Base-by-base conservation (phyloP, 2,113 vertebrate species). In the Rhagologus leucostigma region DNA sequence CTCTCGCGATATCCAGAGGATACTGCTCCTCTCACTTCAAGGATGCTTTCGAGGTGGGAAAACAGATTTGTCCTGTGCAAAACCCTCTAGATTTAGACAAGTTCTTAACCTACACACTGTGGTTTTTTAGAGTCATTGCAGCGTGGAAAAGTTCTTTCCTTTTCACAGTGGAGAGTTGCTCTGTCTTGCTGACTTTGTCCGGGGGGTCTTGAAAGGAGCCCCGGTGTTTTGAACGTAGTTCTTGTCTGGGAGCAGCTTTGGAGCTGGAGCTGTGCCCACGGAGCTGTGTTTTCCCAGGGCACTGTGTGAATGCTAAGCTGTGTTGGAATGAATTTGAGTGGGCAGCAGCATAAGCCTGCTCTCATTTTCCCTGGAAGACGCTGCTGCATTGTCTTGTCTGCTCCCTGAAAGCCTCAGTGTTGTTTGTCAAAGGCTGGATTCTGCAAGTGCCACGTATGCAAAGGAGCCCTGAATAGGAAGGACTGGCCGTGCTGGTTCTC, bases 301-400 rank as follows among this genome's bases (percentile, higher is more conserved):
- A 1, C 81, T 7, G 63, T 10, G 44, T 96, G 90, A 96, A 96
- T 96, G 95, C 92, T 71, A 10, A 93, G 90, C 85, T 91, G 70
- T 91, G 82, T 39, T 88, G 89, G 80, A 67, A 77, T 91, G 94
- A 83, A 93, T 94, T 47, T 2, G 32, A 87, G 95, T 91, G 95
- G 93, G 95, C 93, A 96, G 83, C 78, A 60, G 78, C 84, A 39
- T 57, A 62, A 94, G 90, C 78, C 90, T 92, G 75, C 56, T 91
- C 93, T 88, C 84, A 69, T 90, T 97, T 84, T 91, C 84, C 82
- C 92, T 96, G 96, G 95, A 96, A 96, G 95, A 96, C 33, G 90
- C 87, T 67, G 94, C 94, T 91, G 84, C 78, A 90, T 95, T 97
- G 94, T 96, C 94, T 91, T 88, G 71, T 91, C 90, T 88, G 55